Base-by-base conservation (phyloP, 2,113 vertebrate species). In the Nematolebias whitei region DNA sequence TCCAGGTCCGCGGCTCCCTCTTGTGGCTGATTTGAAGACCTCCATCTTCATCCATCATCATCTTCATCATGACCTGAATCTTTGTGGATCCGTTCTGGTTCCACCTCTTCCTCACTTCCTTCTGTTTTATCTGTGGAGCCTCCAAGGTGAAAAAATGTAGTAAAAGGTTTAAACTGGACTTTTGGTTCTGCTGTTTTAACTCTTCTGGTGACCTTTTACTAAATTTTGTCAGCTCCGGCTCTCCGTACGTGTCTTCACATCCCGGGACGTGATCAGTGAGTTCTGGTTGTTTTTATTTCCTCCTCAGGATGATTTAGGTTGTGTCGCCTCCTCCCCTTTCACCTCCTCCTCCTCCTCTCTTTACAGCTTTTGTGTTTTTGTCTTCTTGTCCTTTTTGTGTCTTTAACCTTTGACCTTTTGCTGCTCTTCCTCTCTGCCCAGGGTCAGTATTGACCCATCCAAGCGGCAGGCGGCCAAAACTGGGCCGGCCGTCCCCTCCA, bases 371-470 rank as follows among this genome's bases (percentile, higher is more conserved):
- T 87, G 65, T 90, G 70, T 79, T 80, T 74, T 66, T 88, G 68
- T 85, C 75, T 60, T 84, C 78, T 73, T 89, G 74, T 83, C 81
- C 77, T 73, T 85, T 80, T 65, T 75, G 64, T 88, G 71, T 68
- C 77, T 78, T 89, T 86, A 81, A 87, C 81, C 81, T 79, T 77
- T 75, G 26, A 81, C 81, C 76, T 87, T 78, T 85, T 63, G 72
- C 78, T 85, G 75, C 80, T 92, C 81, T 90, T 88, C 87, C 89
- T 91, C 76, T 89, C 89, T 53, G 75, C 80, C 69, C 76, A 93
- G 93, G 92, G 92, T 94, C 92, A 93, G 61, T 92, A 90, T 92
- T 92, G 93, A 94, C 93, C 93, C 92, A 60, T 85, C 87, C 91
- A 92, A 92, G 90, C 90, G 89, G 88, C 92, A 93, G 89, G 85